These are phyloP conservation scores for Bombylius major DNA, from an alignment of 2,888 invertebrate genomes.

Conservation along the genomic window DNA sequence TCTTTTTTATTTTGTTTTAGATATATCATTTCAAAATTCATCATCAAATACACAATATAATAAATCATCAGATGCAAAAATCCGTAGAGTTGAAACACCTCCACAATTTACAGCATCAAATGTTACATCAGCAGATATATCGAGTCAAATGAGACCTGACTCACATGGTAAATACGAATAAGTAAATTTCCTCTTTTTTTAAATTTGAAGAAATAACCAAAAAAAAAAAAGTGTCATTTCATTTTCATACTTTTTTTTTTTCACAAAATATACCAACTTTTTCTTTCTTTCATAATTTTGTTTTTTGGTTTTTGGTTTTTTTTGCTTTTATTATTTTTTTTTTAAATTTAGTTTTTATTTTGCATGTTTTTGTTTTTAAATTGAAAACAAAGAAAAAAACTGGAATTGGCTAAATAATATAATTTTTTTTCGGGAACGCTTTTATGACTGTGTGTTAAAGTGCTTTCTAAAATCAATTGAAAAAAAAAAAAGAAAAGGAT, in stretches of 20 bases:
- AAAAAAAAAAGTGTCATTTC: neutral
- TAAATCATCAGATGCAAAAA: slow-evolving; percentile 31
- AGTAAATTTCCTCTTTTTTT: neutral
- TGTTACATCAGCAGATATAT: neutral
- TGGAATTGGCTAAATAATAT: slow-evolving; percentile 17
- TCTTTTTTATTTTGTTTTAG: too few species aligned
- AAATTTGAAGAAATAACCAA: neutral
- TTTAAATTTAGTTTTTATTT: slow-evolving; percentile 5
- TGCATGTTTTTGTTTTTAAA: slow-evolving; percentile 8
- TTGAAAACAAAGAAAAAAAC: slow-evolving; percentile 2
- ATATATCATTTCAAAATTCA: slow-evolving; percentile 25
- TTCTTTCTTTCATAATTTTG: neutral
- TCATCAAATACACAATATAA: slow-evolving; percentile 26
- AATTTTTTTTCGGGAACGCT: slow-evolving; percentile 8
- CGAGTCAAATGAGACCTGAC: slow-evolving; percentile 24
- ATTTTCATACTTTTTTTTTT: neutral
- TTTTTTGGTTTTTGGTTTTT: neutral
- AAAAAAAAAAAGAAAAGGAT: too few species aligned
- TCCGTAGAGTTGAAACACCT: slow-evolving; percentile 29
- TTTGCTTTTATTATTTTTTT: slow-evolving; percentile 3
- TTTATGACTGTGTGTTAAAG: neutral
- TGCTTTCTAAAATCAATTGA: too few species aligned
- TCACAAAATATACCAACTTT: neutral
- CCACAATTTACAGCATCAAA: slow-evolving; percentile 17
- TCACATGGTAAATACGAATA: slow-evolving; percentile 25